phyloP scores from a whole-genome alignment of 2,888 invertebrate species.

The Hofmannophila pseudospretella region DNA sequence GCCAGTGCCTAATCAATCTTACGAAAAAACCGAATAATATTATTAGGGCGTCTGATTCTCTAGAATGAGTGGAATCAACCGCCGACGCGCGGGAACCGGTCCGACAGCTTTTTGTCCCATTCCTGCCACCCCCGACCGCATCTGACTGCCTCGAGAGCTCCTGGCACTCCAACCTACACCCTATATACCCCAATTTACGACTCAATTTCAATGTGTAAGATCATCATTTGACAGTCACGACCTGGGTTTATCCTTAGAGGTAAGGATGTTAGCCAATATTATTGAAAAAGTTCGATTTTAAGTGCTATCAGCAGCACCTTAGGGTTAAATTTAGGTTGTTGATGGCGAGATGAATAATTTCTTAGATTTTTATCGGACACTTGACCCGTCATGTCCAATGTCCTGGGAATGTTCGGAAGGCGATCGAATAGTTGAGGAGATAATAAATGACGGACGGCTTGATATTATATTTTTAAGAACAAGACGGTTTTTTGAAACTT shows the following conservation, averaged over 20 bases:
- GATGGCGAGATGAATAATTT: conserved; percentile 44
- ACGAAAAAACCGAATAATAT: conserved; percentile 50
- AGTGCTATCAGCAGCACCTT: background rate
- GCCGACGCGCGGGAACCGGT: conserved; percentile 44
- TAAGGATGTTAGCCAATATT: conserved; percentile 35
- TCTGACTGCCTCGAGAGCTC: conserved; percentile 4
- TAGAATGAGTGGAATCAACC: conserved; percentile 27
- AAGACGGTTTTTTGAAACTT: no score
- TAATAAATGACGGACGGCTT: conserved; percentile 3
- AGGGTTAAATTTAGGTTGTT: conserved; percentile 6
- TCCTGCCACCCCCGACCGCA: conserved; percentile 58
- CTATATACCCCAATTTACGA: conserved; percentile 13
- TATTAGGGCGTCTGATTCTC: conserved; percentile 52
- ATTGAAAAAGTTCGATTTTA: background rate
- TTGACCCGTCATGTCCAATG: conserved; percentile 68
- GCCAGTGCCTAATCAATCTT: conserved; percentile 46
- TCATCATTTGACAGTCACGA: conserved; percentile 58
- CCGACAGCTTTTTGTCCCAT: conserved; percentile 63
- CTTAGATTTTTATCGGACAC: conserved; percentile 64
- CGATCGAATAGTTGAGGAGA: conserved; percentile 35
- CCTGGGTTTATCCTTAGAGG: conserved; percentile 47
- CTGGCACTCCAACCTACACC: background rate
- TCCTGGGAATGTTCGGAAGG: conserved; percentile 65
- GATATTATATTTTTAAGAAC: no score
- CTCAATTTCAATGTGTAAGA: conserved; percentile 17